Percentiles rank a stretch among this genome's conserved stretches.
Conservation (phyloP, 2,888 invertebrate genomes). For the Stenolophus ochropezus region DNA sequence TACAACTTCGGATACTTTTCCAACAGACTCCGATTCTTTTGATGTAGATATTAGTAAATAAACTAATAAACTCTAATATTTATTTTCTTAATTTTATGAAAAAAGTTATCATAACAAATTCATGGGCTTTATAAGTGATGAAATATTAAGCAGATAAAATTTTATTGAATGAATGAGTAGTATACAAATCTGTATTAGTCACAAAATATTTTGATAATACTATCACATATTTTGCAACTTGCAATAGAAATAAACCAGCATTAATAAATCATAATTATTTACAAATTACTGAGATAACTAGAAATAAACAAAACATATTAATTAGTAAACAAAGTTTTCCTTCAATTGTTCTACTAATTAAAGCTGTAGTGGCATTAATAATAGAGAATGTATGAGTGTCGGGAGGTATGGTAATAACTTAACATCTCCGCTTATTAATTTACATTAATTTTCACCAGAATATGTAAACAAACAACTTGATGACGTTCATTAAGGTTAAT, state of each 20-base stretch:
- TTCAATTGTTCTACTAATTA: neutral
- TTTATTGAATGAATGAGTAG: neutral
- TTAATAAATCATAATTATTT: neutral
- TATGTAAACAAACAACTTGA: conserved; percentile 22
- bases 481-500: conserved; percentile 18
- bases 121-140: too few species aligned
- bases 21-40: too few species aligned
- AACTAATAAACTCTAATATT: too few species aligned
- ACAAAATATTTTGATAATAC: conserved; percentile 1
- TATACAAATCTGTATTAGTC: conserved; percentile 1
- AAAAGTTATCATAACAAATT: too few species aligned
- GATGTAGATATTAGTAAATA: too few species aligned
- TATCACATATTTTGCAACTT: neutral
- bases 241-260: neutral
- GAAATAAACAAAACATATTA: neutral
- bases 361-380: neutral
- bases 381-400: neutral
- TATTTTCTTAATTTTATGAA: too few species aligned
- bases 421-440: conserved; percentile 19
- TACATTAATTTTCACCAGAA: conserved; percentile 18
- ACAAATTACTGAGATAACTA: neutral
- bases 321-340: neutral
- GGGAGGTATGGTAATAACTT: conserved; percentile 18
- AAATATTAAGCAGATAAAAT: too few species aligned
- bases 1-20: too few species aligned